Evolutionary conservation across 2,797 vertebrate genomes (phyloP), one percentile per base, ranked within the genome.

Genomic region (Manis javanica): DNA sequence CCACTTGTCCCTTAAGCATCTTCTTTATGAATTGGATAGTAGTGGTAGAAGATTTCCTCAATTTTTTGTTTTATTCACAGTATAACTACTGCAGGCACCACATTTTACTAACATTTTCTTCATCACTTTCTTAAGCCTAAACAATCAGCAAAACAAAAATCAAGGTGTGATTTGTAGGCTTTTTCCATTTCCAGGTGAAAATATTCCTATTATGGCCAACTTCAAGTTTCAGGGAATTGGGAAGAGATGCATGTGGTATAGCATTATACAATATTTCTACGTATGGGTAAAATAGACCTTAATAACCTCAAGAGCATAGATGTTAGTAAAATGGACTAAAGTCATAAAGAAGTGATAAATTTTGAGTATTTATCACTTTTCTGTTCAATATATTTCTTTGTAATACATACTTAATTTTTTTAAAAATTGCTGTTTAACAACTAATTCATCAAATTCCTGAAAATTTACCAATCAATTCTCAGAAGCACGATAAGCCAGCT

Each of bases 371-470:
- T 85, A 49, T 63, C 71, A 31, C 49, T 37, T 92, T 42, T 23
- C 8, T 13, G 23, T 61, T 83, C 79, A 83, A 74, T 77, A 34
- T 68, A 91, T 57, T 81, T 91, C 23, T 53, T 9, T 83, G 5
- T 87, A 92, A 53, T 92, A 34, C 51, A 29, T 82, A 57, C 75
- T 71, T 92, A 71, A 89, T 72, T 84, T 71, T 71, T 37, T 64
- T 21, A 84, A 37, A 37, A 39, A 64, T 64, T 92, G 31, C 21
- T 81, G 12, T 87, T 77, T 92, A 61, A 85, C 68, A 87, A n/a
- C 16, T 16, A 21, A 78, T 42, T 87, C 8, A 9, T 53, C 68
- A 46, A 49, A 57, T 83, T 68, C 34, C 77, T 61, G 37, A 55
- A 42, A 42, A 55, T 71, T 75, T 87, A 39, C 51, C 37, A 23